Evolutionary conservation across 2,888 invertebrate genomes (phyloP).

Genomic region (Hirtodrosophila confusa): DNA sequence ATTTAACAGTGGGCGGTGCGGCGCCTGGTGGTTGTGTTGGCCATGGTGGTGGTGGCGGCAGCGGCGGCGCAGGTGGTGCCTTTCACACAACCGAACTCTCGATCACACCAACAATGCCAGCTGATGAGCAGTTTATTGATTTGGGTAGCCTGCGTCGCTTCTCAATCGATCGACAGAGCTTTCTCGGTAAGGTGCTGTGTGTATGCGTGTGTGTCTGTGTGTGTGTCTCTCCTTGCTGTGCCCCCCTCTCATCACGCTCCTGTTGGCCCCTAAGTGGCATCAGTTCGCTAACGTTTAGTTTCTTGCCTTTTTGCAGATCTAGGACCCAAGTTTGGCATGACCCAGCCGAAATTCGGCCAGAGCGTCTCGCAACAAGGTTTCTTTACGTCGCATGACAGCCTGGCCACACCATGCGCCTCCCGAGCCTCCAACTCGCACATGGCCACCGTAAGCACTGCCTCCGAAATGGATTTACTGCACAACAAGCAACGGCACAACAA

Average conservation of each 20-base stretch:
- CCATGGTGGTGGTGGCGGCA: constrained; percentile 28
- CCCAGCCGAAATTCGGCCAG: constrained; percentile 85
- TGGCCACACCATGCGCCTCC: constrained; percentile 89
- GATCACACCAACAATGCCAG: constrained; percentile 81
- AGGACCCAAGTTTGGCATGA: constrained; percentile 91
- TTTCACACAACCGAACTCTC: constrained; percentile 83
- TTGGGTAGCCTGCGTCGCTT: constrained; percentile 83
- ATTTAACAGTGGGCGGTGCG: constrained; percentile 61
- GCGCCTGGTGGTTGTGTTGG: constrained; percentile 21
- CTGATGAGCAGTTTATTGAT: constrained; percentile 83
- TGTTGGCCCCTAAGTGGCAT: not conserved
- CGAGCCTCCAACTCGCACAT: constrained; percentile 86
- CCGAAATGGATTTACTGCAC: constrained; percentile 88
- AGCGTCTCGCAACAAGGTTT: constrained; percentile 87
- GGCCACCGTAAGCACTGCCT: constrained; percentile 86
- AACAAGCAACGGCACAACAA: constrained; percentile 86
- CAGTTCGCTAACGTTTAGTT: not conserved
- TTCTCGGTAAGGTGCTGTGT: constrained; percentile 81
- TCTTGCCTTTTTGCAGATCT: constrained; percentile 86
- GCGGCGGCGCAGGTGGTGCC: constrained; percentile 53
- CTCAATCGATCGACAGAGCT: constrained; percentile 84
- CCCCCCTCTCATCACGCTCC: too few relatives aligned
- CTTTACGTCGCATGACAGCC: constrained; percentile 90
- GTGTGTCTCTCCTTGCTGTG: not conserved
- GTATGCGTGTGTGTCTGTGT: not conserved